phyloP scores from a whole-genome alignment of 2,888 invertebrate genomes.

The Rosalia funebris region DNA sequence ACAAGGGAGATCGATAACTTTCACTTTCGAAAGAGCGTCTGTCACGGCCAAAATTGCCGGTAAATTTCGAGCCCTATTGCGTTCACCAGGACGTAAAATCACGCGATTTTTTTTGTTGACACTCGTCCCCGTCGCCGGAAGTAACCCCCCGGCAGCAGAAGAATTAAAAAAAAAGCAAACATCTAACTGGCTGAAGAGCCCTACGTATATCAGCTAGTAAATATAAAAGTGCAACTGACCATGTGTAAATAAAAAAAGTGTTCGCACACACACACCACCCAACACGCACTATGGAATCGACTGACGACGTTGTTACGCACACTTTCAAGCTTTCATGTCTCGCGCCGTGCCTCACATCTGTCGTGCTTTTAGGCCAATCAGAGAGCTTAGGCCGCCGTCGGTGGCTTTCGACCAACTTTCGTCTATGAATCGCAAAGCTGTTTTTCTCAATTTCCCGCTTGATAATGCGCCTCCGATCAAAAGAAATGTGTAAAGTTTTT shows the following conservation, averaged over 20 bases:
- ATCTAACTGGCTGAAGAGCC: background rate
- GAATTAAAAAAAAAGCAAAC: background rate
- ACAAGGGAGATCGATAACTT: background rate
- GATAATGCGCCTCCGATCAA: conserved; percentile 3
- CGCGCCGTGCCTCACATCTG: conserved; percentile 63
- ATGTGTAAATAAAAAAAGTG: conserved; percentile 63
- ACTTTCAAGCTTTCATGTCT: conserved; percentile 62
- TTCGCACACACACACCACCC: conserved; percentile 59
- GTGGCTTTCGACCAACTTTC: conserved; percentile 37
- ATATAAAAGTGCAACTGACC: conserved; percentile 57
- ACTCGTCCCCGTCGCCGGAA: background rate
- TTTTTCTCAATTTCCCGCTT: conserved; percentile 37
- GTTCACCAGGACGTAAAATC: too few species aligned
- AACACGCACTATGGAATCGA: conserved; percentile 63
- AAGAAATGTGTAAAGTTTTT: conserved; percentile 6
- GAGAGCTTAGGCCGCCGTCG: conserved; percentile 47
- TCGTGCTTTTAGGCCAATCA: conserved; percentile 62
- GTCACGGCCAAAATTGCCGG: too few species aligned
- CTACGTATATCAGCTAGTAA: background rate
- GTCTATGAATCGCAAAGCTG: conserved; percentile 35
- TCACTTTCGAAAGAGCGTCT: background rate
- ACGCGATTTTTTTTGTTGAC: too few species aligned
- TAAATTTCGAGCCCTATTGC: too few species aligned
- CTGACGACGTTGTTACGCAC: conserved; percentile 58
- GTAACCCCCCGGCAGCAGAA: too few species aligned